These are phyloP conservation scores for Drosophila carrolli DNA, from an alignment of 1,140 invertebrate genomes.

Conservation along the genomic window DNA sequence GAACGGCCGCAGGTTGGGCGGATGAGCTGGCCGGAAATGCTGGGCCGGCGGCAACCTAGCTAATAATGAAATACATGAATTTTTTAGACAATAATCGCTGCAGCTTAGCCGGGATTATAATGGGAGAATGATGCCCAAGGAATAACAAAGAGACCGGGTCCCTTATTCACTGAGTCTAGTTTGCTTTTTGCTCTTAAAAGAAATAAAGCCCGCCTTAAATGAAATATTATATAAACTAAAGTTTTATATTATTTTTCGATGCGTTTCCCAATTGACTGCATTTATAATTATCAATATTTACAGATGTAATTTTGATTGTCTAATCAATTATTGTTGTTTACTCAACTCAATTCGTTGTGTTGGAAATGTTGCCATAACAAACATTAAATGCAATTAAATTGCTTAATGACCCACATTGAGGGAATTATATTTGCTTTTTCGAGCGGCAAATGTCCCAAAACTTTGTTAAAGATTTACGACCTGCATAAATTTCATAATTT, in stretches of 20 bases:
- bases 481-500: slow-evolving; percentile 49
- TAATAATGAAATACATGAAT: slow-evolving; percentile 83
- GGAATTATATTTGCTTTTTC: slow-evolving; percentile 58
- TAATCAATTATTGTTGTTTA: slow-evolving; percentile 72
- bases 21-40: slow-evolving; percentile 54
- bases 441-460: slow-evolving; percentile 27
- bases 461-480: slow-evolving; percentile 36
- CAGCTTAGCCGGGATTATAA: slow-evolving; percentile 73
- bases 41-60: slow-evolving; percentile 44
- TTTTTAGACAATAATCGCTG: slow-evolving; percentile 80
- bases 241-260: slow-evolving; percentile 10
- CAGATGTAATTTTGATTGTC: slow-evolving; percentile 50
- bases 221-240: background rate
- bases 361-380: slow-evolving; percentile 40
- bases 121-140: slow-evolving; percentile 39
- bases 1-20: slow-evolving; percentile 60
- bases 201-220: background rate
- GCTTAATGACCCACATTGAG: slow-evolving; percentile 67
- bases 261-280: background rate
- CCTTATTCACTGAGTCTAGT: background rate
- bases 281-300: slow-evolving; percentile 57
- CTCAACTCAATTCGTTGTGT: slow-evolving; percentile 26
- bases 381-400: slow-evolving; percentile 71
- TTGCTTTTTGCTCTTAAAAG: slow-evolving; percentile 19
- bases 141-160: slow-evolving; percentile 23